Base-by-base conservation (phyloP, 2,888 invertebrate genomes). In the Formica aserva region DNA sequence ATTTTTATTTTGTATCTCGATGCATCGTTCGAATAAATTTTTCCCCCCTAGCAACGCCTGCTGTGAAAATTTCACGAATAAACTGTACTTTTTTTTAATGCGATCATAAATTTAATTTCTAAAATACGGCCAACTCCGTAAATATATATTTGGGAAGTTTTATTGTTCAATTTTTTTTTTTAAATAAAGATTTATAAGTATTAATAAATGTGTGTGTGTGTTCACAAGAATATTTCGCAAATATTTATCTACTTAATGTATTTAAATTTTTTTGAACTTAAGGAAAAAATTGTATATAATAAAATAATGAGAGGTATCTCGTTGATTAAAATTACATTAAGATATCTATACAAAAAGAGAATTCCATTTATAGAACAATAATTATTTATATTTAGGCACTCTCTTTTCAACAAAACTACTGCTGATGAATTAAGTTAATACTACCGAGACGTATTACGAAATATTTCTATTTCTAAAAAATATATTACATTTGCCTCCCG, bases 1-100 rank as follows among this genome's bases (percentile, higher is more conserved):
- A 72, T 60, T 80, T 72, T 74, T 60, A 80, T 60, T 41, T 78
- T 13, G 38, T 41, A 13, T 77, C 29, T 55, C 77, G 69, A 41
- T 13, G 38, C 29, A 38, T 41, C 57, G 22, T 71, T 69, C 78
- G 45, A 32, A 38, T 66, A 35, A 48, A 67, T 67, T 78, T 15
- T 57, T 77, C 8, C 26, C 13, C 55, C 29, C 55, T 26, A 38
- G 22, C 8, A 71, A 57, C 11, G 55, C 55, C 29, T 18, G 22
- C 35, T 35, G 15, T 13, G 29, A 38, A n/a, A 55, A 29, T 29
- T 41, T 57, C 41, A 29, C 9, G 29, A 69, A 57, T 57, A 69
- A 55, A 55, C 1, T 35, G n/a, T 29, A 5, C 22, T 52, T 52
- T 52, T 52, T 22, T 52, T 26, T 26, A 52, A 69, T 5, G 69